Evolutionary conservation across 2,797 vertebrate genomes (phyloP), one percentile per base, ranked within the genome.

Genomic region (Geotrypetes seraphini): DNA sequence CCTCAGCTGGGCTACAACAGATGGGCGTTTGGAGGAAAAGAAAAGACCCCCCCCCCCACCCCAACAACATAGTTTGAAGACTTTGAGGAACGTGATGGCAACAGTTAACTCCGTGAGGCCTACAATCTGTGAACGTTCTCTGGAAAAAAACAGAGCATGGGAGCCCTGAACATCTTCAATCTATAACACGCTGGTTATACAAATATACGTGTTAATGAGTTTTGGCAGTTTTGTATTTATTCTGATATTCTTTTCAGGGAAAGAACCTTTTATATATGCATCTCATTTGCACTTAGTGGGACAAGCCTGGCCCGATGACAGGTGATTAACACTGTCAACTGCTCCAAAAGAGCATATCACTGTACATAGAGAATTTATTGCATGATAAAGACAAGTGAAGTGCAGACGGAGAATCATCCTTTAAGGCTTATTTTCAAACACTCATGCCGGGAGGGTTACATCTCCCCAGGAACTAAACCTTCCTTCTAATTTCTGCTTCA

Each of bases 141-240:
- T 11, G 6, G 17, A 15, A 6, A 25, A n/a, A 19, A 13, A 24
- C 11, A 28, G 7, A 26, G 16, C 19, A 15, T 19, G 16, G 21
- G 22, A 9, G 19, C n/a, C 25, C 16, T 33, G 25, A 20, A 31
- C 32, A 12, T 52, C 43, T 36, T 38, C 27, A 20, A 47, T 34
- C 25, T 13, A 17, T 28, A 28, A 25, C 16, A 38, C 29, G 28
- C 17, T 24, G 17, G 9, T 23, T 25, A 16, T 39, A 32, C 27
- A 16, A 18, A 28, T 26, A 33, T 27, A 41, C 6, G 19, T 36
- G 60, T 40, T 61, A 50, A 57, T 23, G 39, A 63, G 58, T 57
- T 47, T 52, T 50, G 56, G 53, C 56, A 50, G 25, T 5, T 25
- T 12, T 17, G 29, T 19, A 17, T 19, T 20, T 16, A 14, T 18